These are phyloP conservation scores for Anoplolepis gracilipes DNA, from an alignment of 1,140 invertebrate genomes.

Conservation along the genomic window DNA sequence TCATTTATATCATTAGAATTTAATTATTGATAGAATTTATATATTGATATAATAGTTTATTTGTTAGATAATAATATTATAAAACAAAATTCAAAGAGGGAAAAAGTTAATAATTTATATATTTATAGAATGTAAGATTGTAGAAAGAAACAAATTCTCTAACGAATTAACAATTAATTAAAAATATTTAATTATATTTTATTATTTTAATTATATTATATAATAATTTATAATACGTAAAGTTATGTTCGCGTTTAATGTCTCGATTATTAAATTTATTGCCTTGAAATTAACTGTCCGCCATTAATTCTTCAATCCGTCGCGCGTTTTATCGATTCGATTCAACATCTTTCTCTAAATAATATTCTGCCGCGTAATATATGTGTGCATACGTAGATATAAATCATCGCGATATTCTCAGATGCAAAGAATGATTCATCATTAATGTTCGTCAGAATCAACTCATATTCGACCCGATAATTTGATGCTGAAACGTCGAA, in stretches of 20 bases:
- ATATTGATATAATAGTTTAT: too few species aligned
- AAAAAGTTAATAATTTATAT: too few species aligned
- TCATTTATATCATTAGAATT: too few species aligned
- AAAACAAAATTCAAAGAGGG: too few species aligned
- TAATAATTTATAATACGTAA: not conserved
- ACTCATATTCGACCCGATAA: slow-evolving; percentile 19
- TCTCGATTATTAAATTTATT: not conserved
- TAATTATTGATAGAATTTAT: too few species aligned
- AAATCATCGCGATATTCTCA: slow-evolving; percentile 12
- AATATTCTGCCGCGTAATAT: not conserved
- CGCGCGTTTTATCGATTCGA: slow-evolving; percentile 10
- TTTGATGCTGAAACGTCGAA: slow-evolving; percentile 10
- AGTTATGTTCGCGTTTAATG: not conserved
- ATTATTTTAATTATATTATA: too few species aligned
- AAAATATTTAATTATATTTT: slow-evolving; percentile 10
- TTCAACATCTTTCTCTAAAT: not conserved
- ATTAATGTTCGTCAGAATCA: not conserved
- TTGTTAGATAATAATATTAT: too few species aligned
- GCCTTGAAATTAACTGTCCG: not conserved
- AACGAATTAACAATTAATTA: not conserved
- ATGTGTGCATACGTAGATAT: not conserved
- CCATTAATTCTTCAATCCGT: not conserved
- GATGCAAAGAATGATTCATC: not conserved
- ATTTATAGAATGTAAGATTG: not conserved
- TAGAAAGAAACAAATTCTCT: not conserved